Evolutionary conservation across 2,797 vertebrate species (phyloP).

Genomic region (Artibeus jamaicensis): DNA sequence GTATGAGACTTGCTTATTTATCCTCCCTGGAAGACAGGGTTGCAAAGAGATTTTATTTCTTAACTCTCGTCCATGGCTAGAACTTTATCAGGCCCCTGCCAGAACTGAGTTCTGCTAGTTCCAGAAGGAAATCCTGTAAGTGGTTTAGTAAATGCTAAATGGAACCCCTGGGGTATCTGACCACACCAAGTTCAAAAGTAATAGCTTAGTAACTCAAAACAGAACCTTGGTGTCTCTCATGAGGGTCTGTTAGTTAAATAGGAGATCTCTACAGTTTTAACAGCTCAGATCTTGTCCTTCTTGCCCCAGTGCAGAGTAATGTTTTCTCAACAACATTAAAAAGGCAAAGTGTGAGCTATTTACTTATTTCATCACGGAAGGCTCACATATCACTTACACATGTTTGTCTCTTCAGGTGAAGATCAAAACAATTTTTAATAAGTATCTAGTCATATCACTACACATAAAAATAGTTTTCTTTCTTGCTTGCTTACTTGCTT

Average conservation of each 20-base stretch:
- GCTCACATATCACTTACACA: not conserved
- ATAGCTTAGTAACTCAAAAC: conserved; percentile 63
- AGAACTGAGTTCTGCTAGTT: conserved; percentile 60
- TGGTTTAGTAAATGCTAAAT: conserved; percentile 69
- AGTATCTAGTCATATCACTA: conserved; percentile 41
- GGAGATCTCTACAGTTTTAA: conserved; percentile 46
- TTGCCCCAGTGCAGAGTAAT: not conserved
- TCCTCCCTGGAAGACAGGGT: conserved; percentile 54
- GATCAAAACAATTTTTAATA: conserved; percentile 58
- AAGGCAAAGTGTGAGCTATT: conserved; percentile 17
- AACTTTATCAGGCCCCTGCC: conserved; percentile 63
- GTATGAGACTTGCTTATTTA: conserved; percentile 30
- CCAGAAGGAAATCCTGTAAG: conserved; percentile 65
- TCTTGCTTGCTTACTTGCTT: not conserved
- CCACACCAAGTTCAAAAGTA: conserved; percentile 60
- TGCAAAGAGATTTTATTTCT: conserved; percentile 59
- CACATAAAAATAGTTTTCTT: conserved; percentile 5
- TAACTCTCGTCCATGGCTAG: conserved; percentile 26
- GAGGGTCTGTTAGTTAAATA: not conserved
- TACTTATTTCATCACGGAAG: conserved; percentile 6
- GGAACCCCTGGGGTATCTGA: conserved; percentile 57
- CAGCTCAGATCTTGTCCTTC: not conserved
- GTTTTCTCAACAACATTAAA: conserved; percentile 18
- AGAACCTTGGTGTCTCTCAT: conserved; percentile 28
- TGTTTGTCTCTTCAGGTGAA: not conserved